phyloP scores from a whole-genome alignment of 2,113 vertebrate genomes.

The Neomonachus schauinslandi region DNA sequence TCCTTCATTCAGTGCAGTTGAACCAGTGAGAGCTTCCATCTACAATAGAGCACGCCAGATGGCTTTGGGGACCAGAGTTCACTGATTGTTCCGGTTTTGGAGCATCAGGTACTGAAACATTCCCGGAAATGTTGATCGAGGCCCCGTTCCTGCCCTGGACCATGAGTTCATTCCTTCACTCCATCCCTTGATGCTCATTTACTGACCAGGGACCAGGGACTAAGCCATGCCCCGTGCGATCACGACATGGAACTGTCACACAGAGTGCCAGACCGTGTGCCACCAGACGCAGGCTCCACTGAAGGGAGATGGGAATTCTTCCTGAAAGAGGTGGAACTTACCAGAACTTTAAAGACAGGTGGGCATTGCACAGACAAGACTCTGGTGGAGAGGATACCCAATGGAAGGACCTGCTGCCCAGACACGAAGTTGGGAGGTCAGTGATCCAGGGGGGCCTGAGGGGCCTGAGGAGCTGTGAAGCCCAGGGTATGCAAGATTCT shows the following conservation, averaged over 20 bases:
- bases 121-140: not conserved
- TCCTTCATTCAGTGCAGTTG: not conserved
- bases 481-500: fast-evolving
- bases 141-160: not conserved
- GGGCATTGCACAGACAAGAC: fast-evolving
- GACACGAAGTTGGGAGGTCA: not conserved
- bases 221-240: not conserved
- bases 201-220: not conserved
- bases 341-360: not conserved
- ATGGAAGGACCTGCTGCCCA: not conserved
- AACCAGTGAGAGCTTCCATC: not conserved
- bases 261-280: not conserved
- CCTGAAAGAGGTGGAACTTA: not conserved
- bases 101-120: not conserved
- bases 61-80: not conserved
- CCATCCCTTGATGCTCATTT: not conserved
- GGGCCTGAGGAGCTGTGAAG: not conserved
- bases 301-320: not conserved
- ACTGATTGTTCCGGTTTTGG: not conserved
- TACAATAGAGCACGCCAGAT: not conserved
- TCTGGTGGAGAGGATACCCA: not conserved
- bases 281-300: not conserved
- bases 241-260: not conserved
- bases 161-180: not conserved
- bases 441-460: not conserved